Evolutionary conservation across 2,113 vertebrate genomes (phyloP).

Genomic region (Saccopteryx leptura): DNA sequence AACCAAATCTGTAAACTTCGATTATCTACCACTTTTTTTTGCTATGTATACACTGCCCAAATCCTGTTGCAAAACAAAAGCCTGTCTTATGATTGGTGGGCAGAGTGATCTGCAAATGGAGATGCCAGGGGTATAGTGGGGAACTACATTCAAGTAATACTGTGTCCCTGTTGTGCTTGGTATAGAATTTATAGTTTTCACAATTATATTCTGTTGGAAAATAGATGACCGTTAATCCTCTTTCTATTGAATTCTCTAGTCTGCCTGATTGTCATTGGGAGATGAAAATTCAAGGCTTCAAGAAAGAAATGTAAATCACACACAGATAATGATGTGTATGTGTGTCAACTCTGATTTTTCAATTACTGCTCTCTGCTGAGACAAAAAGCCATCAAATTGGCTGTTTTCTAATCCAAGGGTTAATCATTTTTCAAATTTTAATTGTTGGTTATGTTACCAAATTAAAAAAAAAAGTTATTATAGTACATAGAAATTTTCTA

Average conservation of each 20-base stretch:
- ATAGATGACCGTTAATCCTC: constrained; percentile 82
- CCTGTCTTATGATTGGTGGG: neutral
- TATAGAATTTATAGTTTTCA: constrained; percentile 78
- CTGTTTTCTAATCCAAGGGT: constrained; percentile 79
- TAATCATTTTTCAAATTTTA: constrained; percentile 82
- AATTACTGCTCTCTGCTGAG: constrained; percentile 86
- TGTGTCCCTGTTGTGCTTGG: constrained; percentile 28
- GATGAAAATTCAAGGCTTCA: constrained; percentile 80
- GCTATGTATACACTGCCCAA: neutral
- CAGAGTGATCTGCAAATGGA: neutral
- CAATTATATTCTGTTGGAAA: constrained; percentile 84
- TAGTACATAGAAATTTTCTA: neutral
- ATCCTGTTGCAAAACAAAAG: neutral
- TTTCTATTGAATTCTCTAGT: constrained; percentile 81
- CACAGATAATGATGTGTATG: constrained; percentile 79
- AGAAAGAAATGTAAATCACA: constrained; percentile 81
- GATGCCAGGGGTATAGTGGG: neutral
- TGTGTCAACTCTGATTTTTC: constrained; percentile 86
- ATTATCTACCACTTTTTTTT: neutral
- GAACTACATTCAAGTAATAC: neutral
- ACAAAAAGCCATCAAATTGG: constrained; percentile 77
- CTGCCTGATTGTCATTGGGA: constrained; percentile 81
- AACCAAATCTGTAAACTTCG: neutral
- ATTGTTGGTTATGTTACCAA: constrained; percentile 53
- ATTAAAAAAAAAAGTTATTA: neutral